Percentiles rank a stretch among this genome's conserved stretches.
phyloP scores from a whole-genome alignment of 2,888 invertebrate species.

The Minunthozetes semirufus region DNA sequence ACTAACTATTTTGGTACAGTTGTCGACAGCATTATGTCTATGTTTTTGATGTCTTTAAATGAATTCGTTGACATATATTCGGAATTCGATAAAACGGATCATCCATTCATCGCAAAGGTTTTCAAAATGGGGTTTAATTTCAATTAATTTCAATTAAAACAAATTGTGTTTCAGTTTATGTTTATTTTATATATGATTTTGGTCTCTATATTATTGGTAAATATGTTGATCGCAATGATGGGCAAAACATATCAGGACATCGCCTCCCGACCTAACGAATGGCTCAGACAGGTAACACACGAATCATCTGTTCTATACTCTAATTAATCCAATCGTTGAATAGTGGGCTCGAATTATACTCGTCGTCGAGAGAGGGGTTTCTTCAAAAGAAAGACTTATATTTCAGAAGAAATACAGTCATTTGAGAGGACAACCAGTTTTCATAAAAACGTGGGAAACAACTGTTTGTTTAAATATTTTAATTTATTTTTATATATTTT shows the following conservation, averaged over 20 bases:
- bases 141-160: neutral
- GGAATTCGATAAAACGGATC: conserved; percentile 78
- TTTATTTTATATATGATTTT: conserved; percentile 97
- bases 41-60: conserved; percentile 97
- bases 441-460: conserved; percentile 22
- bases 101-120: conserved; percentile 82
- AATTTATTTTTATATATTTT: neutral
- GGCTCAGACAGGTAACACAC: conserved; percentile 68
- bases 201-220: conserved; percentile 59
- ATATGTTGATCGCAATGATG: conserved; percentile 23
- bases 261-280: conserved; percentile 92
- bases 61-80: conserved; percentile 92
- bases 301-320: neutral
- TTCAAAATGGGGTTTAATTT: neutral
- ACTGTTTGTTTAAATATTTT: neutral
- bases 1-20: conserved; percentile 56
- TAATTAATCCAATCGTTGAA: neutral
- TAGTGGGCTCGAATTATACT: conserved; percentile 96
- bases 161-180: conserved; percentile 51
- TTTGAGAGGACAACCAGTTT: conserved; percentile 55
- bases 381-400: conserved; percentile 73
- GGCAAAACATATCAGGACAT: conserved; percentile 98
- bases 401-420: conserved; percentile 87
- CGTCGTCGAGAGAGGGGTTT: conserved; percentile 93
- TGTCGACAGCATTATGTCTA: conserved; percentile 89